Evolutionary conservation across 1,140 invertebrate species (phyloP).

Genomic region (Microplitis mediator): DNA sequence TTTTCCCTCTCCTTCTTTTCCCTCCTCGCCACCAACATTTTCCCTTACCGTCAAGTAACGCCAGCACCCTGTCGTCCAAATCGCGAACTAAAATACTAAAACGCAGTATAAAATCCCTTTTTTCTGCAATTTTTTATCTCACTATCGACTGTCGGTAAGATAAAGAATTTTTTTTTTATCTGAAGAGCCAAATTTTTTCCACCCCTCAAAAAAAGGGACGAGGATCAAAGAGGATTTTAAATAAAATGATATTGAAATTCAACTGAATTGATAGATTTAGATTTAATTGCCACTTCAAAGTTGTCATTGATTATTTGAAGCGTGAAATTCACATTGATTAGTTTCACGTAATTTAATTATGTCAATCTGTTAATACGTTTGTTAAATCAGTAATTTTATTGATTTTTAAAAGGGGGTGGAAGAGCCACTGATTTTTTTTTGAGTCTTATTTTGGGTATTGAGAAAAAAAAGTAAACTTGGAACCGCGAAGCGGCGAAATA

Average conservation of each 20-base stretch:
- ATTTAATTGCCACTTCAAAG: too few species aligned
- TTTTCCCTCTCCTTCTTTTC: slow-evolving; percentile 1
- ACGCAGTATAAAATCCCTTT: neutral
- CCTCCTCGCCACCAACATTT: neutral
- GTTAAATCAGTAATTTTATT: too few species aligned
- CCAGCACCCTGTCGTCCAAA: neutral
- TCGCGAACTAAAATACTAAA: neutral
- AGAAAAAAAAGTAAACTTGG: too few species aligned
- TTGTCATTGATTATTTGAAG: too few species aligned
- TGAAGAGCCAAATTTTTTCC: neutral
- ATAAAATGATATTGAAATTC: neutral
- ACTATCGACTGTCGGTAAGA: slow-evolving; percentile 23
- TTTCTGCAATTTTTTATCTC: neutral
- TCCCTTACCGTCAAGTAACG: neutral
- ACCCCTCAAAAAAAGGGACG: neutral
- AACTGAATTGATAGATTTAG: neutral
- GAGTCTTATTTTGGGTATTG: too few species aligned
- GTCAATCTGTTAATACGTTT: slow-evolving; percentile 35
- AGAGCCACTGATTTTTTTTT: too few species aligned
- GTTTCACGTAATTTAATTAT: too few species aligned
- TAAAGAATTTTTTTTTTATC: neutral
- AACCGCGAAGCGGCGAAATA: too few species aligned
- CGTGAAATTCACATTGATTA: too few species aligned
- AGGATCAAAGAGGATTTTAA: too few species aligned
- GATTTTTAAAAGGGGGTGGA: slow-evolving; percentile 44